A percentile compares a stretch with the other conserved stretches of the same genome.
Conservation (phyloP, 1,140 invertebrate species). For the Sipha flava region DNA sequence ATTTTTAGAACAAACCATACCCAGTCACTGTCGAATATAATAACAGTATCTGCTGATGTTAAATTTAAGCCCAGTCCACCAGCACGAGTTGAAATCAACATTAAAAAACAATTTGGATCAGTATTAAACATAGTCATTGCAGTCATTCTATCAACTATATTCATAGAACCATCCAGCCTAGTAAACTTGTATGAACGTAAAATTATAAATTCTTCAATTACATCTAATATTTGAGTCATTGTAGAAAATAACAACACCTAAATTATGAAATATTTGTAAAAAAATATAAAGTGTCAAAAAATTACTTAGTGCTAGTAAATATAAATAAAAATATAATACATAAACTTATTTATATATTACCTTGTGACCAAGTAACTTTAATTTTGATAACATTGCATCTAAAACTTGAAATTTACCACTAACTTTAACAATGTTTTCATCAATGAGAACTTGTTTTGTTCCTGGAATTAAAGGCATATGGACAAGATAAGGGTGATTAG, state of each 20-base stretch:
- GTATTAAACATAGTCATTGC: slow-evolving; percentile 50
- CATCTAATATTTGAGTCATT: slow-evolving; percentile 57
- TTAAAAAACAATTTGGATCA: slow-evolving; percentile 50
- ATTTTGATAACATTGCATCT: slow-evolving; percentile 55
- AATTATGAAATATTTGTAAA: slow-evolving; percentile 21
- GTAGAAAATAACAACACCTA: slow-evolving; percentile 64
- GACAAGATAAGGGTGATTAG: slow-evolving; percentile 65
- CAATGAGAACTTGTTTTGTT: slow-evolving; percentile 45
- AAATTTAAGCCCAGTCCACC: slow-evolving; percentile 66
- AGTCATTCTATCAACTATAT: slow-evolving; percentile 42
- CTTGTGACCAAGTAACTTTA: slow-evolving; percentile 55
- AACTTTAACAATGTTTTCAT: slow-evolving; percentile 51
- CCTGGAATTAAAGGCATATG: slow-evolving; percentile 48
- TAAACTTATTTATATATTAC: slow-evolving; percentile 42
- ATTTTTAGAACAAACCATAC: slow-evolving; percentile 39
- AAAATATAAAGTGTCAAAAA: too few relatives aligned
- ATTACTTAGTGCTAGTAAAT: too few relatives aligned
- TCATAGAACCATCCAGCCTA: slow-evolving; percentile 56
- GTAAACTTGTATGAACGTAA: slow-evolving; percentile 50
- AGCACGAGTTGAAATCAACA: slow-evolving; percentile 54
- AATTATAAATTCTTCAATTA: slow-evolving; percentile 59
- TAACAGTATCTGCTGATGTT: slow-evolving; percentile 64
- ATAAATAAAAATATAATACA: too few relatives aligned
- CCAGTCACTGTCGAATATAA: slow-evolving; percentile 69
- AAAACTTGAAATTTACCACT: slow-evolving; percentile 64